phyloP scores from a whole-genome alignment of 2,113 vertebrate genomes.

The Xiphophorus couchianus region DNA sequence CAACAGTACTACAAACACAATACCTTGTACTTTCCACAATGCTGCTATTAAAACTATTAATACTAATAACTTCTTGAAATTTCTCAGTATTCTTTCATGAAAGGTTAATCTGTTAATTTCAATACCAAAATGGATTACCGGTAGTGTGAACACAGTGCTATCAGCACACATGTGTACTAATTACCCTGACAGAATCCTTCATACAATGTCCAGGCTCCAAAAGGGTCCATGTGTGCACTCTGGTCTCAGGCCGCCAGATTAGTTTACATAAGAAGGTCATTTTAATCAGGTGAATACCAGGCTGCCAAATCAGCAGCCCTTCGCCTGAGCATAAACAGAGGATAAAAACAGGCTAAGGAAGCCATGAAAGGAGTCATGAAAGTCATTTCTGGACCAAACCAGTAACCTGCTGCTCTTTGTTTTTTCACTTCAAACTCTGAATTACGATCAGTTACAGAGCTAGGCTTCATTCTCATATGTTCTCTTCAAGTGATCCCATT shows the following conservation, averaged over 20 bases:
- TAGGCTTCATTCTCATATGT: slow-evolving; percentile 10
- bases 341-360: slow-evolving; percentile 72
- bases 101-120: slow-evolving; percentile 7
- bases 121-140: slow-evolving; percentile 12
- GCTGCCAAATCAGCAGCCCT: slow-evolving; percentile 72
- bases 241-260: slow-evolving; percentile 55
- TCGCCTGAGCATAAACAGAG: slow-evolving; percentile 78
- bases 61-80: slow-evolving; percentile 29
- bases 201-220: slow-evolving; percentile 50
- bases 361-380: slow-evolving; percentile 72
- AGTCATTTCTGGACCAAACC: slow-evolving; percentile 57
- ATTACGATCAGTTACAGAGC: slow-evolving; percentile 20
- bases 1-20: slow-evolving; percentile 8
- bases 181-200: slow-evolving; percentile 59
- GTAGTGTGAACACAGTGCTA: slow-evolving; percentile 11
- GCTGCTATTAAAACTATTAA: not conserved
- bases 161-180: slow-evolving; percentile 34
- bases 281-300: slow-evolving; percentile 80
- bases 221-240: slow-evolving; percentile 45
- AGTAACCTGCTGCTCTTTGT: slow-evolving; percentile 46
- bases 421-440: slow-evolving; percentile 10
- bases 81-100: not conserved
- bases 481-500: slow-evolving; percentile 8
- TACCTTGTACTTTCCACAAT: slow-evolving; percentile 37
- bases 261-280: slow-evolving; percentile 78